Conservation (phyloP, 2,113 vertebrate genomes). For the Polyodon spathula region DNA sequence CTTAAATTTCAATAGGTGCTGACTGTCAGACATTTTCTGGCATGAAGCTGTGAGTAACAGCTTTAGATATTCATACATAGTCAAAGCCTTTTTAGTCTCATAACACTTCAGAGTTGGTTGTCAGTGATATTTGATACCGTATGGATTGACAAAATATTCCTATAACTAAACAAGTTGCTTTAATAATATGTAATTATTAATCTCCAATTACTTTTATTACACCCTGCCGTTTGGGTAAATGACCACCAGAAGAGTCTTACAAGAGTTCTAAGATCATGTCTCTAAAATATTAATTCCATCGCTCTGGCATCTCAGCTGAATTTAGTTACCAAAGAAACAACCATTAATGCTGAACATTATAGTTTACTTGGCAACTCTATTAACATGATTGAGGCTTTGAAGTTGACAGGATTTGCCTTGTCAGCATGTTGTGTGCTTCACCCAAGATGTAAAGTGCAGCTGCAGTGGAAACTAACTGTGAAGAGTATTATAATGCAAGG, state of each 20-base stretch:
- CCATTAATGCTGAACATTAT: not conserved
- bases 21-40: no score
- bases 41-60: no score
- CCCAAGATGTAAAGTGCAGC: not conserved
- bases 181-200: slow-evolving; percentile 6
- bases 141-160: no score
- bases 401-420: not conserved
- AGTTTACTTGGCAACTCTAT: slow-evolving; percentile 2
- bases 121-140: no score
- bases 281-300: slow-evolving; percentile 10
- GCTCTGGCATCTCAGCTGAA: slow-evolving; percentile 4
- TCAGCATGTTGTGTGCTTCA: slow-evolving; percentile 3
- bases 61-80: no score
- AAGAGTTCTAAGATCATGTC: not conserved
- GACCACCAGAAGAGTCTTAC: no score
- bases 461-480: no score
- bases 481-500: no score
- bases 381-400: not conserved
- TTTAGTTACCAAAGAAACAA: not conserved
- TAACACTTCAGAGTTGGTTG: no score
- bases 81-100: no score
- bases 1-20: no score
- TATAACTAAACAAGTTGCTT: no score
- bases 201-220: not conserved
- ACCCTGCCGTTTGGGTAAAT: not conserved